Conservation (phyloP, 2,797 vertebrate genomes). For the Benthosema pterotum region DNA sequence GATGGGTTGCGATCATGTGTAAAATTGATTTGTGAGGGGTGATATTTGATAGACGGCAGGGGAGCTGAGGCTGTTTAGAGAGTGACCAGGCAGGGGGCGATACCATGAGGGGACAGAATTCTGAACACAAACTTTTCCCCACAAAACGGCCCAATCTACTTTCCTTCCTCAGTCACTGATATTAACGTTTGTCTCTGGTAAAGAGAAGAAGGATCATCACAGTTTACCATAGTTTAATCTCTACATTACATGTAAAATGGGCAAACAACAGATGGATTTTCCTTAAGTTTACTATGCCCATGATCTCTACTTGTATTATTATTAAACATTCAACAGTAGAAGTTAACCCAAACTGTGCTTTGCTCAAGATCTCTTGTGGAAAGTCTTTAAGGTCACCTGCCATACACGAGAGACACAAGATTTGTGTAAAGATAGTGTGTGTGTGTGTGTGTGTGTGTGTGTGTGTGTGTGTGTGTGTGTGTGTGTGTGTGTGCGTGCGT, state of each 20-base stretch:
- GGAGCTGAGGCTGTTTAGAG: slow-evolving; percentile 83
- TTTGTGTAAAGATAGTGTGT: too few species aligned
- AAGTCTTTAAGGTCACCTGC: too few species aligned
- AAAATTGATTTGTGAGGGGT: slow-evolving; percentile 97
- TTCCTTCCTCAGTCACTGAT: slow-evolving; percentile 1
- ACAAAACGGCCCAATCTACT: neutral
- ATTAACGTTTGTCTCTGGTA: neutral
- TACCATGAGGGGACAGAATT: slow-evolving; percentile 56
- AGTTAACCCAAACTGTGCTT: slow-evolving; percentile 62
- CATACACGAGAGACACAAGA: too few species aligned
- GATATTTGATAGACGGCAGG: slow-evolving; percentile 90
- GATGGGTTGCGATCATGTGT: slow-evolving; percentile 88
- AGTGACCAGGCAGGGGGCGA: slow-evolving; percentile 80
- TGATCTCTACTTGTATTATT: slow-evolving; percentile 84
- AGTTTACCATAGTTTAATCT: neutral
- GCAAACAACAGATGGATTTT: slow-evolving; percentile 3
- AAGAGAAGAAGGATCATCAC: too few species aligned
- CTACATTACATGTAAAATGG: slow-evolving; percentile 3
- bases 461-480: too few species aligned
- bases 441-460: too few species aligned
- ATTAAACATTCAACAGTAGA: slow-evolving; percentile 88
- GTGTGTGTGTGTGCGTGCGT: too few species aligned
- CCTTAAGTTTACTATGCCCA: slow-evolving; percentile 84
- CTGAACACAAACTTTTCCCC: neutral
- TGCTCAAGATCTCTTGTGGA: too few species aligned